Evolutionary conservation across 2,797 vertebrate species (phyloP), one percentile per base, ranked within the genome.

Genomic region (Eutrigla gurnardus): DNA sequence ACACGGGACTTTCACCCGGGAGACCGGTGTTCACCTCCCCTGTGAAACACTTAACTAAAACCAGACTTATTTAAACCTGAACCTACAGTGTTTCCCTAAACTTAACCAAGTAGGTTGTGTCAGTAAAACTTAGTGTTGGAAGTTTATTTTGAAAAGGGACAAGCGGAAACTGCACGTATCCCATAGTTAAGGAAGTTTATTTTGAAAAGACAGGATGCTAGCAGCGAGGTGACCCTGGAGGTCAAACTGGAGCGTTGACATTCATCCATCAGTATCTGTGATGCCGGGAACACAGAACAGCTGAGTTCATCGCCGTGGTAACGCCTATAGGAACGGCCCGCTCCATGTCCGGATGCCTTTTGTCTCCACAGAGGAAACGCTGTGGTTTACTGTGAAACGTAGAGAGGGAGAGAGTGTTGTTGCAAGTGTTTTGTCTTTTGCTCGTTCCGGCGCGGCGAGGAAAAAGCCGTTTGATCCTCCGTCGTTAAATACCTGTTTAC

Each of bases 401-500:
- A 43, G 17, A 3, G 70, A 78, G 40, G 36, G 7, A 67, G 36
- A 52, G 53, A 18, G 53, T 59, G 61, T 68, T 71, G 58, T 78
- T 73, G 45, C 2, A 2, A 25, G 25, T 25, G 25, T 25, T 25
- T 25, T 25, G 25, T 25, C 25, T 25, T 25, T 25, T 25, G 25
- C 25, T 25, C 25, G 25, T 25, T 25, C 25, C 2, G 25, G 32
- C 66, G 3, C 7, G 17, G 5, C 4, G 52, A 49, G 53, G 64
- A 73, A 63, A 76, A 42, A 59, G 52, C 6, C n/a, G 33, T 84
- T 77, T 81, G 54, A 91, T 87, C 80, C 65, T 80, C 67, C 57
- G 72, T 81, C 70, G 85, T 84, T 89, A 89, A 92, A 92, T 83
- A 86, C 84, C 86, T 90, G 91, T 93, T 92, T 93, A 92, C 87